phyloP scores from a whole-genome alignment of 1,140 invertebrate genomes.

The Diorhabda carinulata region DNA sequence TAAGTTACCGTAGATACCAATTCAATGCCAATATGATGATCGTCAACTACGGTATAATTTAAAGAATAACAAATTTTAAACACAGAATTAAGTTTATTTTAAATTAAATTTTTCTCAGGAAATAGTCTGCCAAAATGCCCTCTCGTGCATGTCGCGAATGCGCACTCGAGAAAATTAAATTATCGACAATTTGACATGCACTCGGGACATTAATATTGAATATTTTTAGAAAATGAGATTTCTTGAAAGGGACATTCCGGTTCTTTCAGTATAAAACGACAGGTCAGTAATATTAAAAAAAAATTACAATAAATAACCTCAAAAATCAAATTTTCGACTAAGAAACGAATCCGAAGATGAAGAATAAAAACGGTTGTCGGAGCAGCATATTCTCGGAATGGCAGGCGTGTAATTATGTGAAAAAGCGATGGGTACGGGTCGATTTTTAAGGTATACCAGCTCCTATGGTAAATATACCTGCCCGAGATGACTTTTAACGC shows the following conservation, averaged over 20 bases:
- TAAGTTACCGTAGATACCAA: no score
- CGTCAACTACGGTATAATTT: no score
- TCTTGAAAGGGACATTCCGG: conserved; percentile 30
- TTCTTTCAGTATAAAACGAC: conserved; percentile 49
- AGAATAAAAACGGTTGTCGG: background rate
- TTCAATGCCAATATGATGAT: no score
- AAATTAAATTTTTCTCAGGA: no score
- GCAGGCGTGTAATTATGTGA: conserved; percentile 39
- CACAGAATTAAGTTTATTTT: no score
- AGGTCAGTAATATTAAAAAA: conserved; percentile 36
- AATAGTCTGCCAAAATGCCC: no score
- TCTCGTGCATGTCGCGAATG: no score
- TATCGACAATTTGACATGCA: no score
- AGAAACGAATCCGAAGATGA: background rate
- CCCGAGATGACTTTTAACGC: conserved; percentile 44
- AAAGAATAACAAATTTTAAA: no score
- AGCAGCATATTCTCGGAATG: conserved; percentile 32
- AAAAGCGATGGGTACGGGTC: conserved; percentile 26
- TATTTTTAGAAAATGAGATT: no score
- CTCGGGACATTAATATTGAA: no score
- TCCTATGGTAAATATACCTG: conserved; percentile 1
- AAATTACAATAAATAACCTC: background rate
- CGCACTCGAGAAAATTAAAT: no score
- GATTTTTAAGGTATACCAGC: conserved; percentile 29
- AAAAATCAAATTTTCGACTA: background rate